Evolutionary conservation across 2,888 invertebrate species (phyloP), one percentile per base, ranked within the genome.

Genomic region (Alsophila aescularia): DNA sequence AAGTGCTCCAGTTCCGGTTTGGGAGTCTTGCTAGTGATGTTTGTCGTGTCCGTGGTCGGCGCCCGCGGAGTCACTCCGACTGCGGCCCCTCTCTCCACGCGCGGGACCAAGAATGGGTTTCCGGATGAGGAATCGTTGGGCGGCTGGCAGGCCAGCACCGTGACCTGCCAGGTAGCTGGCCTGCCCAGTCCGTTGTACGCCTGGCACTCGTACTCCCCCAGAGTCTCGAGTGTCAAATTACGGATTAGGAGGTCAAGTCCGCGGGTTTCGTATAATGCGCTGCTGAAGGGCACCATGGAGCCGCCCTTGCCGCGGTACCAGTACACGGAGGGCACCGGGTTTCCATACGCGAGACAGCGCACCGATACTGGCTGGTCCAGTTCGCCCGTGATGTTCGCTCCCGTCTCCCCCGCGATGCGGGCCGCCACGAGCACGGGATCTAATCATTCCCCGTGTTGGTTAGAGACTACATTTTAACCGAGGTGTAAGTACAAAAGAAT

Each of bases 271-370:
- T 94, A 96, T 47, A 93, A 87, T 12, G 92, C 88, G 58, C 94
- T 94, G 66, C 93, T 93, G 65, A 95, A 88, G 0, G 97, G 96
- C 57, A 98, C 92, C 93, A 96, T 94, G 39, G 92, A 90, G n/a
- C n/a, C n/a, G n/a, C n/a, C n/a, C 16, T 94, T 94, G 48, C 96
- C 96, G 53, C 95, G 94, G 96, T 96, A 97, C 98, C 98, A 98
- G 66, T 94, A 95, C 40, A 97, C 95, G 41, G 93, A 86, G 0
- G 98, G 97, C 57, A 92, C 83, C 0, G 98, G 98, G 92, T 93
- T 93, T 39, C 98, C 98, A 81, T 96, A 94, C 29, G 96, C 96
- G 69, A 95, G 95, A 83, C 98, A 98, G 70, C 95, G 94, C 39
- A 98, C 87, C 52, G 92, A 82, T 37, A 96, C 93, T 21, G 96